Base-by-base conservation (phyloP, 2,113 vertebrate species). In the Crotalus viridis region DNA sequence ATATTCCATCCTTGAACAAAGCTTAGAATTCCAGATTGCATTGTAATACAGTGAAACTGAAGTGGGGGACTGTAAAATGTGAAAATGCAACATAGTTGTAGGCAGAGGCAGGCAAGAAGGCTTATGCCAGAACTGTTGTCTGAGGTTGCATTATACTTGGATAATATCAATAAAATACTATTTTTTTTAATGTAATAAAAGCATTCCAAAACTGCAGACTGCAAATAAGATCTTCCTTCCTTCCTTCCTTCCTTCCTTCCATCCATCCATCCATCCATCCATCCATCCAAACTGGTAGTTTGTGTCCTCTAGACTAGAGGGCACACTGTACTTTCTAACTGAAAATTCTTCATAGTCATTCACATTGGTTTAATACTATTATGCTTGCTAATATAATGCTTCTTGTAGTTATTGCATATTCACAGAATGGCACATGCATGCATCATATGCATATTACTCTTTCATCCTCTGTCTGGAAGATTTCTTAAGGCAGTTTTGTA, bases 241-340 rank as follows among this genome's bases (percentile, higher is more conserved):
- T 61, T 10, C 59, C 57, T 59, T 26, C 59, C 26, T 61, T 28
- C 55, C 55, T 56, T 56, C 55, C 55, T 10, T 26, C 59, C 24
- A 7, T 6, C 15, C 52, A 3, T 54, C 52, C 55, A 5, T 19
- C 17, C 55, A 19, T 5, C 55, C 55, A 48, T 57, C 19, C 55
- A 1, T 64, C 13, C 15, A 15, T 48, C 7, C 0, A 51, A 92
- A 69, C 61, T 0, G 0, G 9, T 92, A 74, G 10, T 54, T 88
- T 94, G 69, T 74, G 61, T 89, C 95, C 96, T 96, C 94, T 95
- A 96, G 96, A 95, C 43, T 43, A 43, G 43, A 43, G 93, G 96
- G 95, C 95, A 94, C 89, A 85, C 94, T 88, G 9, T 43, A 81
- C 96, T 93, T 92, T 57, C 52, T 21, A 61, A 93, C 43, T 3